Conservation (phyloP, 2,113 vertebrate species). For the Chionomys nivalis region DNA sequence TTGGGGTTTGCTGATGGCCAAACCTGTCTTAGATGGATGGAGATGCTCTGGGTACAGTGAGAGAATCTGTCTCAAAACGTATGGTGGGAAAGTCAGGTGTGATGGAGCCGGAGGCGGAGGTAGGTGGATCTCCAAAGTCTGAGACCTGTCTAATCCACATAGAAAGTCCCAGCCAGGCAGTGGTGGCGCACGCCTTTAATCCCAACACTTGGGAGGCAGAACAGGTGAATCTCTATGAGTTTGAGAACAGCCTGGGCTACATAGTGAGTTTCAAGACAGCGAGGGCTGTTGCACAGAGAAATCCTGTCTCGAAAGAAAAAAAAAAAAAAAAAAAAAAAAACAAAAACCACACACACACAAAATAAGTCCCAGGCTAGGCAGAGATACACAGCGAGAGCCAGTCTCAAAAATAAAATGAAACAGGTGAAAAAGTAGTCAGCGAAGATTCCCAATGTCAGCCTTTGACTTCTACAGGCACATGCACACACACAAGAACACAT, state of each 20-base stretch:
- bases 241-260: too few relatives aligned
- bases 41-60: background rate
- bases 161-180: background rate
- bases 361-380: background rate
- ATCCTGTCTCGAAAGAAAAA: too few relatives aligned
- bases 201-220: too few relatives aligned
- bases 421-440: background rate
- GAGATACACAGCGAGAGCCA: background rate
- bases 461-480: background rate
- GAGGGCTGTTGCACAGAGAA: too few relatives aligned
- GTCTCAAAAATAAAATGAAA: background rate
- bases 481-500: background rate
- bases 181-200: too few relatives aligned
- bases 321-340: too few relatives aligned
- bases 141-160: background rate
- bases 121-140: background rate
- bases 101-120: background rate
- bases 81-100: background rate
- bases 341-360: too few relatives aligned
- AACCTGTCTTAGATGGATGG: background rate
- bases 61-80: background rate
- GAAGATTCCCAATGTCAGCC: background rate
- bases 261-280: too few relatives aligned
- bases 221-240: too few relatives aligned
- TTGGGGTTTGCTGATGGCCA: too few relatives aligned